Evolutionary conservation across 2,113 vertebrate species (phyloP), one percentile per base, ranked within the genome.

Genomic region (Atherinomorus stipes): DNA sequence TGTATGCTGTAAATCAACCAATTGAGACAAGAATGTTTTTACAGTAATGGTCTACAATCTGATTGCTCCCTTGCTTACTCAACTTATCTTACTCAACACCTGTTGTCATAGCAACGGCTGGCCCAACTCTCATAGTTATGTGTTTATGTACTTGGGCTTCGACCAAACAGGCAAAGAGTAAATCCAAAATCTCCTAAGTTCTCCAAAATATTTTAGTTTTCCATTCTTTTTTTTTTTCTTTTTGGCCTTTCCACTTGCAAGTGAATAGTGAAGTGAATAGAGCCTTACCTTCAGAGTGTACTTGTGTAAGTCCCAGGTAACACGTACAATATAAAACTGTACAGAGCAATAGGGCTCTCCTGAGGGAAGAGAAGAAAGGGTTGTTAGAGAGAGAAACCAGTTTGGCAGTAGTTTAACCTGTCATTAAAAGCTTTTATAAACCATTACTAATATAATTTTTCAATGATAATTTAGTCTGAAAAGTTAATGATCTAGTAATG

Each of bases 291-390:
- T 98, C 95, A 96, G 95, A 92, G 93, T 92, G 92, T 91, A 94
- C 96, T 95, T 96, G 95, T 86, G 96, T 92, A 93, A 95, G 93
- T 94, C 96, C 96, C 94, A 97, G 94, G 92, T 95, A 96, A 94
- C 95, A 97, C 92, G 94, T 93, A 94, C 95, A 95, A 76, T 93
- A 97, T 79, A 98, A 89, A 85, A 97, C 76, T 83, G 94, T 95
- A 93, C 96, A 98, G 95, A 97, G 90, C 94, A 96, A 94, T 94
- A 95, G 95, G 93, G 95, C 95, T 91, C 96, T 96, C 95, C 96
- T 98, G 86, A 49, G 81, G 81, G 89, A 93, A 89, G 89, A 92
- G 64, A 84, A 72, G 57, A 87, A 19, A 81, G 60, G 19, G n/a
- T 37, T 0, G 51, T 88, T 75, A 89, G 56, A 78, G 22, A 42